Conservation (phyloP, 2,888 invertebrate genomes). For the Camponotus fellah region DNA sequence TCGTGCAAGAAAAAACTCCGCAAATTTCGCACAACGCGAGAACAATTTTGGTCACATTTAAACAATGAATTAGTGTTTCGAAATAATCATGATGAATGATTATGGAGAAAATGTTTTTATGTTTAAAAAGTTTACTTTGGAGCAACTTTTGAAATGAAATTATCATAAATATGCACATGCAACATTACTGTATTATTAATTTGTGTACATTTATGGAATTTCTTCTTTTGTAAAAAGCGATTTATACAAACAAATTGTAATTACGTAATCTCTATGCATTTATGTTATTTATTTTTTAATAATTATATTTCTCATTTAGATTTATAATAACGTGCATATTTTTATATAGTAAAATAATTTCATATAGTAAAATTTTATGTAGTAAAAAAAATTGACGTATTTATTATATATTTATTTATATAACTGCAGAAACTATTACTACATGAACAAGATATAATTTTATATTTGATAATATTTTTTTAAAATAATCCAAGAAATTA, state of each 20-base stretch:
- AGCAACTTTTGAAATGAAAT: background rate
- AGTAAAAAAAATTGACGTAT: too few relatives aligned
- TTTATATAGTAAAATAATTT: background rate
- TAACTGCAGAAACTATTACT: background rate
- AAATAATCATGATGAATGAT: background rate
- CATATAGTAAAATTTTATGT: background rate
- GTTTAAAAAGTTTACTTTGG: background rate
- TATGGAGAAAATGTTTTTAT: background rate
- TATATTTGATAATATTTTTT: background rate
- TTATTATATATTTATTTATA: background rate
- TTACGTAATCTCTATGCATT: background rate
- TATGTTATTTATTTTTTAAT: background rate
- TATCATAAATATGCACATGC: background rate
- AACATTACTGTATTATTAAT: background rate
- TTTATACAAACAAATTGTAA: background rate
- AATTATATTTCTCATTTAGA: background rate
- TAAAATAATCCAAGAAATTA: background rate
- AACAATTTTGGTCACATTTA: background rate
- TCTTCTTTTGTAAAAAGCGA: background rate
- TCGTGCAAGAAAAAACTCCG: constrained; percentile 1
- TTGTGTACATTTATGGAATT: background rate
- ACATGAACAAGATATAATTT: background rate
- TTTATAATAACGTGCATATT: background rate
- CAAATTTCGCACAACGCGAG: background rate
- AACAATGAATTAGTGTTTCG: constrained; percentile 6